Base-by-base conservation (phyloP, 2,888 invertebrate species). In the Oscheius sp. region DNA sequence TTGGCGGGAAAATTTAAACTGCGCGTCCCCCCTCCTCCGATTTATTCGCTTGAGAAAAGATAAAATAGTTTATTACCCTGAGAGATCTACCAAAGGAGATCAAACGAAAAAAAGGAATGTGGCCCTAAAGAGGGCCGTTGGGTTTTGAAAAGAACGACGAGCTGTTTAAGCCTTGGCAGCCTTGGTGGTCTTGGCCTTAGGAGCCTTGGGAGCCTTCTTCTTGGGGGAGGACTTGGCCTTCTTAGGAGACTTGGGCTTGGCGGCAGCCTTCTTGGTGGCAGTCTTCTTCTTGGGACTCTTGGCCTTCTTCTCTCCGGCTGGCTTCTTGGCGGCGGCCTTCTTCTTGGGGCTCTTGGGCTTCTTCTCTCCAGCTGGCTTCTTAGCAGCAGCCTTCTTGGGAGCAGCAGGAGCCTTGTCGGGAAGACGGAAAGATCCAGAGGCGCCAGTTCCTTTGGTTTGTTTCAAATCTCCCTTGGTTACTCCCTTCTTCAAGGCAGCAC, bases 401-500 rank as follows among this genome's bases (percentile, higher is more conserved):
- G 58, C 37, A 25, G 39, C 46, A 27, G 42, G n/a, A 15, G 64
- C 69, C 50, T 74, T 74, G 66, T 79, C 75, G n/a, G 67, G 67
- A 20, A 81, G 70, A 20, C 70, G 67, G 80, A 84, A 84, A 10
- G 78, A 72, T 25, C 84, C 84, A 29, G 76, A 75, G 29, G 84
- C 84, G 39, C 84, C 77, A 34, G 67, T 65, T 58, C 76, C 76
- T 50, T 80, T 83, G 66, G 75, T 70, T 79, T 89, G 88, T 71
- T 87, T 87, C 65, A 89, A 74, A 3, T 77, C 72, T 34, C 87
- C 87, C 58, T 82, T 86, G 70, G 80, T 81, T 12, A 88, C 88
- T 17, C 87, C 88, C 25, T 85, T 84, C 57, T 84, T 85, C 61
- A 89, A 79, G 4, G 88, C 87, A 50, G 85, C 73, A 73, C 88